Evolutionary conservation across 2,797 vertebrate genomes (phyloP), one percentile per base, ranked within the genome.

Genomic region (Tinamus major): DNA sequence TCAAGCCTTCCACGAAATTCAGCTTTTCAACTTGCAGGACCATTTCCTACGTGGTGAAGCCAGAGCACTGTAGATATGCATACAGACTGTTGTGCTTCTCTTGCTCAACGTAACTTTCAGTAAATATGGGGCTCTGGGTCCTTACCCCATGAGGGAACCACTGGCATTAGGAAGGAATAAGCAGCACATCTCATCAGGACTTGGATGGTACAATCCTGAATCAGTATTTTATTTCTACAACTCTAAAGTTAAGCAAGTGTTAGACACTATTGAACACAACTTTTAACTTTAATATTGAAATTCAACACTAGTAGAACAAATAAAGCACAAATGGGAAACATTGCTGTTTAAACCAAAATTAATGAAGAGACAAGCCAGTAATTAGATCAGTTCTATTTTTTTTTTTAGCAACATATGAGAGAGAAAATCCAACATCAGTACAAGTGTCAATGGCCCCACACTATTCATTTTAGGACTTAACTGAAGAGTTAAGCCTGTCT

Each of bases 201-300:
- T 77, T 93, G 56, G 14, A 37, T 5, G 51, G 5, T 27, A 37
- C 44, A 77, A 20, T 89, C 89, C 87, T 67, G 42, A 89, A 81
- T 87, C 27, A 9, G 0, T 37, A 20, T 71, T 87, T 87, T 71
- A 93, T 75, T 71, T 77, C 44, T 3, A 3, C 35, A 88, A 63
- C 55, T 89, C 72, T 4, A 10, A 76, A 68, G n/a, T 61, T 94
- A 89, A 96, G 65, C 94, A 92, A 91, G 44, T 37, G 26, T 92
- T 94, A 90, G 70, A 95, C 94, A 93, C 59, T 59, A 92, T 71
- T 97, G 96, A 97, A 97, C 97, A 93, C 95, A 97, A 95, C 96
- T 96, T 95, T 94, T 92, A 96, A 97, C 96, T 98, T 98, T 98
- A 98, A 98, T 98, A 96, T 97, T 96, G 95, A 95, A 96, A 95